A percentile compares a stretch with the other conserved stretches of the same genome.
Conservation (phyloP, 2,113 vertebrate genomes). For the Oceanodroma tethys region DNA sequence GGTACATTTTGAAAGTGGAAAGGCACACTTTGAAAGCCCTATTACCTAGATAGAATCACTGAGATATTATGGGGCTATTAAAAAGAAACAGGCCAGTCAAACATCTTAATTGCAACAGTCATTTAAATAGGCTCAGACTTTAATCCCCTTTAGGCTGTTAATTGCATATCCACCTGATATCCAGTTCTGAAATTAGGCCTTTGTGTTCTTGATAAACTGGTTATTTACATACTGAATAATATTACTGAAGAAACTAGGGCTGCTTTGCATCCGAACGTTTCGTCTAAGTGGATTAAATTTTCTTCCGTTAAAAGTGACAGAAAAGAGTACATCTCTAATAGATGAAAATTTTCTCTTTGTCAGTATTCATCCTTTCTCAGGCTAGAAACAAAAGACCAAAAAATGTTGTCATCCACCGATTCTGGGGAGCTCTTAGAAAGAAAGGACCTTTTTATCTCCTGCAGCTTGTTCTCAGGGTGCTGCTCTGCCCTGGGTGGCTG, state of each 20-base stretch:
- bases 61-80: background rate
- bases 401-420: background rate
- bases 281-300: background rate
- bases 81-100: constrained; percentile 3
- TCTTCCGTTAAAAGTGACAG: background rate
- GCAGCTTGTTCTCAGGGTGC: background rate
- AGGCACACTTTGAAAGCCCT: background rate
- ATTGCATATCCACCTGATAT: background rate
- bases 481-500: background rate
- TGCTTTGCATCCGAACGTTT: background rate
- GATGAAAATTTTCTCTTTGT: background rate
- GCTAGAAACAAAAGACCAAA: background rate
- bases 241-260: background rate
- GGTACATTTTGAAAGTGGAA: background rate
- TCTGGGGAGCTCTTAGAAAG: background rate
- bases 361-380: background rate
- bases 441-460: background rate
- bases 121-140: background rate
- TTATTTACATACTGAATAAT: background rate
- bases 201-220: constrained; percentile 11
- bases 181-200: constrained; percentile 34
- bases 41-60: background rate
- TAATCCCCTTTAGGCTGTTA: background rate
- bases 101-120: background rate
- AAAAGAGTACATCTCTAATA: background rate